Evolutionary conservation across 2,113 vertebrate species (phyloP).

Genomic region (Otolemur garnettii): DNA sequence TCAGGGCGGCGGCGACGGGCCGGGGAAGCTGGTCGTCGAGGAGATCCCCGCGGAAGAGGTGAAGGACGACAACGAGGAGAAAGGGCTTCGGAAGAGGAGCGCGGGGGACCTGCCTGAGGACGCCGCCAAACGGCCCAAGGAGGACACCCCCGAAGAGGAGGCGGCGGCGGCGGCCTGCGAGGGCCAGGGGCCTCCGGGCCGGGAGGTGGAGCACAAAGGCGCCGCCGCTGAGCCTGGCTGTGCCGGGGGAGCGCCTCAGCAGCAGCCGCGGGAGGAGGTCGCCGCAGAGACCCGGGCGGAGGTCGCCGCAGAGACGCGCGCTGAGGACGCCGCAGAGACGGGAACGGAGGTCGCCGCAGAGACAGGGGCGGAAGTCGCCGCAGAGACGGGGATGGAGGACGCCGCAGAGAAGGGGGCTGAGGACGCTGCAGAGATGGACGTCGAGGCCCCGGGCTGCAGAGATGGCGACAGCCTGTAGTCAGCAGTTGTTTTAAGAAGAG

Average conservation of each 20-base stretch:
- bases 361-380: neutral
- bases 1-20: conserved; percentile 88
- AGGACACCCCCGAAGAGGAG: conserved; percentile 70
- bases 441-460: conserved; percentile 63
- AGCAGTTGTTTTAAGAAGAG: conserved; percentile 10
- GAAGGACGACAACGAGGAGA: conserved; percentile 81
- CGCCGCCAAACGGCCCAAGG: conserved; percentile 89
- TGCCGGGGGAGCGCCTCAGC: neutral
- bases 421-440: neutral
- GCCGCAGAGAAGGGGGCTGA: neutral
- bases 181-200: neutral
- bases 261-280: conserved; percentile 50
- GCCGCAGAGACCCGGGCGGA: neutral
- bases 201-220: conserved; percentile 76
- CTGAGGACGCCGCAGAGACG: neutral
- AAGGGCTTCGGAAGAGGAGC: conserved; percentile 89
- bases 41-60: conserved; percentile 85
- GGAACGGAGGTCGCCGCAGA: neutral
- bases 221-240: rapidly evolving
- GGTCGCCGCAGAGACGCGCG: neutral
- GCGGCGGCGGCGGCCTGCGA: neutral
- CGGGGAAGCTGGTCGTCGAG: conserved; percentile 89
- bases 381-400: neutral
- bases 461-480: conserved; percentile 72
- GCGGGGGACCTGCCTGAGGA: conserved; percentile 87